Evolutionary conservation across 2,888 invertebrate species (phyloP).

Genomic region (Autographa pulchrina): DNA sequence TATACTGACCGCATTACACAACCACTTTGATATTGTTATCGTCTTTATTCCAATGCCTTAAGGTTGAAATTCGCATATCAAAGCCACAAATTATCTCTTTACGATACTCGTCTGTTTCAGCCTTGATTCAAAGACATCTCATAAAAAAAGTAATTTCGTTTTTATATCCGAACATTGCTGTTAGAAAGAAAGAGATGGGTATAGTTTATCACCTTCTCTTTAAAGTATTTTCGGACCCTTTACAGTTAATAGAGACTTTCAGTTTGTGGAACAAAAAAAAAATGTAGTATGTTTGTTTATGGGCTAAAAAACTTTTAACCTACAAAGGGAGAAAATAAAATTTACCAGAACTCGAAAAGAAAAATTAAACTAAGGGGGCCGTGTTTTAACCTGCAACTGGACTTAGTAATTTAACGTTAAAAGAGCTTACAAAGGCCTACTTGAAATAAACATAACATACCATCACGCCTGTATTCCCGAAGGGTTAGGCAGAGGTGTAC

Average conservation of each 20-base stretch:
- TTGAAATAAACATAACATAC: no score
- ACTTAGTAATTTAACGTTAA: no score
- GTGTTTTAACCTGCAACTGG: no score
- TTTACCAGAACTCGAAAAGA: no score
- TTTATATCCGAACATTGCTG: neutral
- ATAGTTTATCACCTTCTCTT: neutral
- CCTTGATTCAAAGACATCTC: neutral
- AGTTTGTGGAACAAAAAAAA: neutral
- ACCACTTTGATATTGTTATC: neutral
- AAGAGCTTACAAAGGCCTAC: no score
- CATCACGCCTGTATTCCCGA: no score
- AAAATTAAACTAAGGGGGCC: no score
- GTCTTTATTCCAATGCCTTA: neutral
- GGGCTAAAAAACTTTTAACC: no score
- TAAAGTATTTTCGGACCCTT: neutral
- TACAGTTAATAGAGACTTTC: neutral
- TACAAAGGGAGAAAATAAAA: no score
- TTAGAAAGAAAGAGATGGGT: neutral
- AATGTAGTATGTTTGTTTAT: no score
- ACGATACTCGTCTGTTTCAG: neutral
- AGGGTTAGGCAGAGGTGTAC: no score
- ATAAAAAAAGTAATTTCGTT: constrained; percentile 1
- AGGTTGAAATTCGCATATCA: neutral
- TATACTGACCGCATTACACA: neutral
- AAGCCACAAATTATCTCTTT: neutral